phyloP scores from a whole-genome alignment of 2,888 invertebrate species.

The Cyaniris semiargus region DNA sequence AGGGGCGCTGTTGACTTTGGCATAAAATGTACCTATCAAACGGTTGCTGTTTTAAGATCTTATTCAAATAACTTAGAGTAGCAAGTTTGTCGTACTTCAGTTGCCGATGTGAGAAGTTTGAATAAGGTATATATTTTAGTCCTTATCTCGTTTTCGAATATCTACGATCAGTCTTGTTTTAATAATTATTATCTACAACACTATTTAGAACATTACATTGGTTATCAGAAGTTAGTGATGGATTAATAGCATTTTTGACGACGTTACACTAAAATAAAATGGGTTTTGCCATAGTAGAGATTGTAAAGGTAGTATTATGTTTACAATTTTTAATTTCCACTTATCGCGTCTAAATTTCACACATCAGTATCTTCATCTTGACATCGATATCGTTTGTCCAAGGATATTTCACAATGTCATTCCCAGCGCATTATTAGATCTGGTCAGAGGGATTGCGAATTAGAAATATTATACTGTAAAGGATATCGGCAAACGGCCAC shows the following conservation, averaged over 20 bases:
- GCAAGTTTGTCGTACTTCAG: constrained; percentile 58
- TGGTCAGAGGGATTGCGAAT: background rate
- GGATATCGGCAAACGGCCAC: background rate
- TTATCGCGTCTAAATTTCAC: constrained; percentile 12
- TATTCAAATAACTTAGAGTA: constrained; percentile 64
- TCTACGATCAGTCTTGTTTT: no score
- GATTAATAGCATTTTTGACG: no score
- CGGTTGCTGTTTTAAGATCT: constrained; percentile 72
- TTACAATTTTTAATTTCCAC: no score
- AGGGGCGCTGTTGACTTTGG: constrained; percentile 57
- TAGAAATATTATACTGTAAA: background rate
- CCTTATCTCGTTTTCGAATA: no score
- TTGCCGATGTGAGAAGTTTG: constrained; percentile 41
- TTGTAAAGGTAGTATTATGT: no score
- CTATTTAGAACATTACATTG: no score
- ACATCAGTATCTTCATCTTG: constrained; percentile 38
- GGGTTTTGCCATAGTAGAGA: no score
- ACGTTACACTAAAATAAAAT: no score
- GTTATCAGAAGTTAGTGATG: no score
- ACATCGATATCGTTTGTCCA: constrained; percentile 53
- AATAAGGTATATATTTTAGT: constrained; percentile 38
- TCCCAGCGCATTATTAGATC: constrained; percentile 15
- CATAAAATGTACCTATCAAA: constrained; percentile 65
- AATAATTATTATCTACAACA: no score
- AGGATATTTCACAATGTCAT: constrained; percentile 49